A percentile compares a stretch with the other conserved stretches of the same genome.
Conservation (phyloP, 2,888 invertebrate genomes). For the Globia sparganii region DNA sequence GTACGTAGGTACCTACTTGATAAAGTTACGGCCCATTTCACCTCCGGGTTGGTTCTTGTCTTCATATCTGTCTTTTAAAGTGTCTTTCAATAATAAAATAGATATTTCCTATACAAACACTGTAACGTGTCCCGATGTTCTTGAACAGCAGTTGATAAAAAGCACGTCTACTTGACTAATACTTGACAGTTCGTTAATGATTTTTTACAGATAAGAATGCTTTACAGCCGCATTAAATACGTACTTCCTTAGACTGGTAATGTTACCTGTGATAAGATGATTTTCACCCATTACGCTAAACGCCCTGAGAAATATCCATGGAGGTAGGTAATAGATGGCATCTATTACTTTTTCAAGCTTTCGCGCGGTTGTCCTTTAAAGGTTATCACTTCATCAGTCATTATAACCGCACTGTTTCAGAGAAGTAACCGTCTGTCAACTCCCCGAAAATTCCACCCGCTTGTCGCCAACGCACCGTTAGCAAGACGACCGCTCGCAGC, state of each 20-base stretch:
- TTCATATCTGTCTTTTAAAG: neutral
- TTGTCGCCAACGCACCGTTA: no score
- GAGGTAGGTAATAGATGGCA: neutral
- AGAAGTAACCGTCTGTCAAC: no score
- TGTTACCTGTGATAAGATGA: neutral
- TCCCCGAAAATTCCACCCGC: no score
- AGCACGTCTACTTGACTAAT: constrained; percentile 14
- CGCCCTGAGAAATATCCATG: neutral
- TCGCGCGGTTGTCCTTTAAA: no score
- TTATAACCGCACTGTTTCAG: no score
- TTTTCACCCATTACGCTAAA: neutral
- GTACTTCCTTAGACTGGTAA: neutral
- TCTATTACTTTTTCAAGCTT: neutral
- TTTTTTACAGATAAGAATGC: constrained; percentile 12
- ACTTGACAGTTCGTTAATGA: constrained; percentile 9
- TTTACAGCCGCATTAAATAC: constrained; percentile 5
- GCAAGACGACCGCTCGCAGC: no score
- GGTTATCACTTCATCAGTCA: no score
- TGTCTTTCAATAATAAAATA: neutral
- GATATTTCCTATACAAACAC: neutral
- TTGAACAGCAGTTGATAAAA: constrained; percentile 20
- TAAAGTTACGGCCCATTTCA: neutral
- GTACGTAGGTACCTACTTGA: neutral
- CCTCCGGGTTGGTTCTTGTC: neutral
- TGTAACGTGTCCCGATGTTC: neutral